Evolutionary conservation across 2,888 invertebrate species (phyloP), one percentile per base, ranked within the genome.

Genomic region (Drosophila affinis): DNA sequence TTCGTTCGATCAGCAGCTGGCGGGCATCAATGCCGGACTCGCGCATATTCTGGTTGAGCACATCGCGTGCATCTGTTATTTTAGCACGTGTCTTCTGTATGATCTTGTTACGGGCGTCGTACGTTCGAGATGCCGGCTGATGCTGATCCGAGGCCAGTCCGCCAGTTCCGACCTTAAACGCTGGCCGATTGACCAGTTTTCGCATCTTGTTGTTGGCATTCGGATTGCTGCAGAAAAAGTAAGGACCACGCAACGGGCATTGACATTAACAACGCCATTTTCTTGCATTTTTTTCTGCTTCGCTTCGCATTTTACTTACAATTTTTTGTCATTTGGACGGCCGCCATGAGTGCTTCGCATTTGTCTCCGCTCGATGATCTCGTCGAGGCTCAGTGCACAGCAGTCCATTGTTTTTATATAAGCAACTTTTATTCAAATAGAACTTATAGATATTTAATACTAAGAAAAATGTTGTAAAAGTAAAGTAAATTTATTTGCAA

Each of bases 1-100:
- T 80, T 0, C 91, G 89, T 87, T 95, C 95, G 62, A 95, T 94
- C 56, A 97, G 91, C 90, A 95, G 95, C 56, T 95, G 92, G 51
- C 97, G 93, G 9, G 96, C 96, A 93, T 97, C 97, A 72, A 88
- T 75, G 47, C 94, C 95, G 10, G 93, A 94, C 61, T 94, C 94
- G 87, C 96, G 95, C 0, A 96, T 96, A 79, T 95, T 94, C 91
- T 96, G 95, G 4, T 95, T 94, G 58, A 97, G 92, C 84, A 96
- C 95, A 79, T 97, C 97, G 69, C 97, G 93, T 1, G 97, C 97
- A 93, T 97, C 97, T 0, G 94, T 94, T 29, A 97, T 94, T 86
- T 95, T 95, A 54, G 93, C 94, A 55, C 96, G 94, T 89, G 96
- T 96, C 87, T 96, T 96, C 54, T 95, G 95, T 77, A 96, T 95